Percentiles rank a stretch among this genome's conserved stretches.
Conservation (phyloP, 2,797 vertebrate species). For the Rhinoraja longicauda region DNA sequence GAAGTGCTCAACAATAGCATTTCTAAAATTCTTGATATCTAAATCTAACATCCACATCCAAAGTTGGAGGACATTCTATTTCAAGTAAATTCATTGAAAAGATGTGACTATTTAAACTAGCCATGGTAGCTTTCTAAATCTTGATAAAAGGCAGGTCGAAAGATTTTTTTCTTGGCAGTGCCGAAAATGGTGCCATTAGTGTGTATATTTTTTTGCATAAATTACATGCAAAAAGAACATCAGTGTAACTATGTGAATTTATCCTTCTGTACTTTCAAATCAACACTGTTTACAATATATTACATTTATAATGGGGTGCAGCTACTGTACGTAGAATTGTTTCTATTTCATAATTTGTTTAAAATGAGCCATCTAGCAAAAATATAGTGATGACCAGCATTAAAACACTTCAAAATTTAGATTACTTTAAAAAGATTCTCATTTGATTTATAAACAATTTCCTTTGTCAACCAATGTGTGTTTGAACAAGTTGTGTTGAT, state of each 20-base stretch:
- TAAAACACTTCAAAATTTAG: constrained; percentile 20
- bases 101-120: background rate
- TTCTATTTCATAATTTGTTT: constrained; percentile 20
- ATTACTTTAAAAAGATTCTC: constrained; percentile 5
- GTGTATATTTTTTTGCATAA: constrained; percentile 8
- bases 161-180: background rate
- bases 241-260: constrained; percentile 1
- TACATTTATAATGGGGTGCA: constrained; percentile 18
- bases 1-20: background rate
- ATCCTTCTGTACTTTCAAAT: background rate
- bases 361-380: background rate
- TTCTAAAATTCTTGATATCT: background rate
- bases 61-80: background rate
- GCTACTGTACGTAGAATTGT: constrained; percentile 27
- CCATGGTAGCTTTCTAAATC: background rate
- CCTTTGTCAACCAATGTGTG: background rate
- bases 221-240: background rate
- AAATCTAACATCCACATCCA: background rate
- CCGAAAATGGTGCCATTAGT: background rate
- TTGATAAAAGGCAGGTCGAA: background rate
- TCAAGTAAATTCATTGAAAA: background rate
- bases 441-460: constrained; percentile 14
- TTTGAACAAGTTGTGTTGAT: constrained; percentile 20
- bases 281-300: constrained; percentile 34
- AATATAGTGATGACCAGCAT: constrained; percentile 7